Percentiles rank a stretch among this genome's conserved stretches.
Conservation (phyloP, 2,888 invertebrate species). For the Icerya purchasi region DNA sequence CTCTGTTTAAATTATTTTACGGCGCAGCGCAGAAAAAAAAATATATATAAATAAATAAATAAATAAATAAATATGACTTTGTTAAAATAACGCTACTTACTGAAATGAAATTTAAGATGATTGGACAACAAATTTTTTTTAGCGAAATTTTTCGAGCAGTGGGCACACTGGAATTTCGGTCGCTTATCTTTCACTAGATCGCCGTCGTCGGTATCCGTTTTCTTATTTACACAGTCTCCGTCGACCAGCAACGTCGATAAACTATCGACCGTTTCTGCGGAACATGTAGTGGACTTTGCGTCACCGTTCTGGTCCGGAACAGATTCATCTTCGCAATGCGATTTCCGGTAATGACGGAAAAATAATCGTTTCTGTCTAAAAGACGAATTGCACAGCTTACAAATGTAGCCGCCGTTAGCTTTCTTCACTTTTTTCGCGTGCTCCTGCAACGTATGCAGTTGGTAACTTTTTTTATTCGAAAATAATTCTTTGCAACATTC, state of each 20-base stretch:
- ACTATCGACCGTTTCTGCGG: too few species aligned
- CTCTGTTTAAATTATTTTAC: too few species aligned
- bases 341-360: slow-evolving; percentile 8
- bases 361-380: slow-evolving; percentile 10
- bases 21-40: too few species aligned
- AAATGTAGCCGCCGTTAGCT: slow-evolving; percentile 6
- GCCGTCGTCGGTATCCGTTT: background rate
- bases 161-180: slow-evolving; percentile 10
- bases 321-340: slow-evolving; percentile 8
- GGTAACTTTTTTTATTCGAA: slow-evolving; percentile 9
- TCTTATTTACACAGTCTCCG: too few species aligned
- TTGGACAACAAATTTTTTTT: slow-evolving; percentile 6
- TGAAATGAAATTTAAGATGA: slow-evolving; percentile 10
- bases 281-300: too few species aligned
- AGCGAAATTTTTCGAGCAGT: slow-evolving; percentile 6
- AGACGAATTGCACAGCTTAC: slow-evolving; percentile 8
- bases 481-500: slow-evolving; percentile 6
- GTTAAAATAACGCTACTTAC: too few species aligned
- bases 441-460: slow-evolving; percentile 8
- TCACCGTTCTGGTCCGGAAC: too few species aligned
- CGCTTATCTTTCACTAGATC: slow-evolving; percentile 1
- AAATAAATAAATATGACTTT: too few species aligned
- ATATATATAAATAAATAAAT: too few species aligned
- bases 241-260: too few species aligned
- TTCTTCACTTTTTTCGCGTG: slow-evolving; percentile 8